Conservation (phyloP, 2,113 vertebrate genomes). For the Rostratula benghalensis region DNA sequence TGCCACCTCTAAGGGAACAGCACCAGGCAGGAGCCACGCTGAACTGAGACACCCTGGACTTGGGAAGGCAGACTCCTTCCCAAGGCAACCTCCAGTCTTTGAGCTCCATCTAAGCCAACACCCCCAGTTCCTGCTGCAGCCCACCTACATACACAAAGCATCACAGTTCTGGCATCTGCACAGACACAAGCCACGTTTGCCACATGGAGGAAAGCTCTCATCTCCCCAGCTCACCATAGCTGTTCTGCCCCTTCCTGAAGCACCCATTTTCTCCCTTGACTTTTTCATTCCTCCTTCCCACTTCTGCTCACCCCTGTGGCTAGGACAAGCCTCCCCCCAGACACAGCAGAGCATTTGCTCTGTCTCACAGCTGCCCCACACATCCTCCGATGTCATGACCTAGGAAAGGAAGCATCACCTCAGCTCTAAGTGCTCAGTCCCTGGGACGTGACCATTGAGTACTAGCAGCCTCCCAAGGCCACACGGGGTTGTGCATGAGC, state of each 20-base stretch:
- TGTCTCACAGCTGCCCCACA: background rate
- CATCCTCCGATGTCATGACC: background rate
- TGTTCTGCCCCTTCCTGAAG: background rate
- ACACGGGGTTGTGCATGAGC: background rate
- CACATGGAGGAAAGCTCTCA: background rate
- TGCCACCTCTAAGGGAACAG: background rate
- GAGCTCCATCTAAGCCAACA: background rate
- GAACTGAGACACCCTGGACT: background rate
- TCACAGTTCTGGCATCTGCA: background rate
- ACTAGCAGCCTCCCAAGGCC: background rate
- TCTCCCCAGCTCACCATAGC: background rate
- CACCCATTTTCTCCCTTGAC: background rate
- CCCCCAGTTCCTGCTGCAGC: background rate
- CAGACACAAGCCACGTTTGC: background rate
- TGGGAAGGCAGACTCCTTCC: fast-evolving
- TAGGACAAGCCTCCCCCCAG: background rate
- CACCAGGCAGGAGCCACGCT: background rate
- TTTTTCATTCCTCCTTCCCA: background rate
- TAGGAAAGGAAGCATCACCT: background rate
- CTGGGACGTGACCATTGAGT: background rate
- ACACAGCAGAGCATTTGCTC: background rate
- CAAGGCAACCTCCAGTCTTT: background rate
- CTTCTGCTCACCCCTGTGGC: background rate
- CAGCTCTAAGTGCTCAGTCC: background rate
- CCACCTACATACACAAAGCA: background rate